Conservation (phyloP, 2,888 invertebrate species). For the Microctonus aethiopoides region DNA sequence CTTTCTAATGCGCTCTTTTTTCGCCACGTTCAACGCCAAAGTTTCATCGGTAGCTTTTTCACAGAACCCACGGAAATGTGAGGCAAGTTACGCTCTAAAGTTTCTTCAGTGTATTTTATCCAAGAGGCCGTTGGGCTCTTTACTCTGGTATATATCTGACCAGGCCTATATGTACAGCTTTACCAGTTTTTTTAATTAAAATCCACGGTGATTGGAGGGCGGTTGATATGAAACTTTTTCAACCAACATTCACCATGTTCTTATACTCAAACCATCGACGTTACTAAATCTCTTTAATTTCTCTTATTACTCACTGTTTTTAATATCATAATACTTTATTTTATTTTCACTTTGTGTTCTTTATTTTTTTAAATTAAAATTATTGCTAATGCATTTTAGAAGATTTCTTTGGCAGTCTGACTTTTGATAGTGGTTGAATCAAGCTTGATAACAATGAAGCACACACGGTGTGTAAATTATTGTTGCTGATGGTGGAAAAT, state of each 20-base stretch:
- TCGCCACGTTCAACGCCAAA: constrained; percentile 8
- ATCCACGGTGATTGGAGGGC: constrained; percentile 35
- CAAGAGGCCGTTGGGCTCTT: constrained; percentile 30
- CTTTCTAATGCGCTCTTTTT: constrained; percentile 18
- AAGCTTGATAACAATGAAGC: constrained; percentile 5
- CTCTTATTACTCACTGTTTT: background rate
- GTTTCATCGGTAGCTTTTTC: constrained; percentile 15
- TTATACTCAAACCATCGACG: background rate
- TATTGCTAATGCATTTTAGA: background rate
- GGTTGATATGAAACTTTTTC: constrained; percentile 33
- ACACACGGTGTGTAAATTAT: background rate
- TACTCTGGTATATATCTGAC: constrained; percentile 14
- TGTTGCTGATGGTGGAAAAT: background rate
- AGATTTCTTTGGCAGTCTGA: background rate
- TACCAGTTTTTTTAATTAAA: constrained; percentile 33
- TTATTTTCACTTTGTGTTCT: background rate
- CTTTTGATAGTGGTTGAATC: background rate
- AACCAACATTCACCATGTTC: background rate
- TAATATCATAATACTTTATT: background rate
- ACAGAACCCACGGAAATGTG: constrained; percentile 23
- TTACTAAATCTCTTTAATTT: background rate
- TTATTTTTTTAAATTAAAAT: background rate
- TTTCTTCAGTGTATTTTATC: constrained; percentile 29
- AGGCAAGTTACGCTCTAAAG: constrained; percentile 26
- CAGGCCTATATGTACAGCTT: constrained; percentile 7